phyloP scores from a whole-genome alignment of 2,888 invertebrate genomes.

The Hirtodrosophila alboralis region DNA sequence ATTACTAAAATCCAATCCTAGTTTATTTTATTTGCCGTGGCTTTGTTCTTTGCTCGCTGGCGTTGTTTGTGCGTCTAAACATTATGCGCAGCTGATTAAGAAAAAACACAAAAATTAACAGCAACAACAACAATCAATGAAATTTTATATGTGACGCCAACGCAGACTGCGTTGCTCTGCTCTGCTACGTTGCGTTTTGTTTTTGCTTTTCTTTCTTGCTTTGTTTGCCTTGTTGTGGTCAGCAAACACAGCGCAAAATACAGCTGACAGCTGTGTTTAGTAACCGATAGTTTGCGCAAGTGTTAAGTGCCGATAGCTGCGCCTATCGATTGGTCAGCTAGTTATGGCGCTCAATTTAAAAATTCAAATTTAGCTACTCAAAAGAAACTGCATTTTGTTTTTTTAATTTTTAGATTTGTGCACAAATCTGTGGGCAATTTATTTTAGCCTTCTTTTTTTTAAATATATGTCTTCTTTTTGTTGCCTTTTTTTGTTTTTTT shows the following conservation, averaged over 20 bases:
- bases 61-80: slow-evolving; percentile 23
- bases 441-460: slow-evolving; percentile 25
- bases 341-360: slow-evolving; percentile 1
- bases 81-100: slow-evolving; percentile 28
- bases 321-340: background rate
- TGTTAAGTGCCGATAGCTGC: slow-evolving; percentile 14
- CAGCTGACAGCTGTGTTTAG: slow-evolving; percentile 27
- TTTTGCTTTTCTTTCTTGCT: slow-evolving; percentile 14
- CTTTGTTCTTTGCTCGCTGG: slow-evolving; percentile 9
- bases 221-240: slow-evolving; percentile 6
- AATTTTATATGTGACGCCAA: slow-evolving; percentile 8
- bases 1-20: too few species aligned
- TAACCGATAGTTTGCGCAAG: slow-evolving; percentile 27
- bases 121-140: background rate
- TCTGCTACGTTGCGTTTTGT: slow-evolving; percentile 52
- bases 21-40: background rate
- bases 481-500: slow-evolving; percentile 67
- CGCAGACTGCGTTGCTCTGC: slow-evolving; percentile 22
- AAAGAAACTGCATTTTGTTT: background rate
- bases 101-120: too few species aligned
- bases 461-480: slow-evolving; percentile 49
- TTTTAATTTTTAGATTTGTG: slow-evolving; percentile 20
- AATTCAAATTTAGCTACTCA: slow-evolving; percentile 9
- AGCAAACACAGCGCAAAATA: slow-evolving; percentile 16
- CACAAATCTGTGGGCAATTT: slow-evolving; percentile 13